A percentile compares a stretch with the other conserved stretches of the same genome.
Evolutionary conservation across 2,113 vertebrate species (phyloP).

Genomic region (Scopus umbretta): DNA sequence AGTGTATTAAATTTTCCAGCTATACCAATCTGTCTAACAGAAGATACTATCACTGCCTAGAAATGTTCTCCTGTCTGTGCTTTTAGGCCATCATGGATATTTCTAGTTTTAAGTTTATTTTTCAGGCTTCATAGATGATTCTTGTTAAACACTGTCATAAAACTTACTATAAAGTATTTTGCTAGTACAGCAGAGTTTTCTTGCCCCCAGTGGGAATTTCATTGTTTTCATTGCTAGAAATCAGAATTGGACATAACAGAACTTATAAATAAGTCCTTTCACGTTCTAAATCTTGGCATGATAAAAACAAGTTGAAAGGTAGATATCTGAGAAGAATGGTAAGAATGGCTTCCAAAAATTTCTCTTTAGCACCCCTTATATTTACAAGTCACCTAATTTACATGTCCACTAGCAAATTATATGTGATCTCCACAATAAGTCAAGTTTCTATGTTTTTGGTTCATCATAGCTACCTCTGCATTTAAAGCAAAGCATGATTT

Average conservation of each 20-base stretch:
- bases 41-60: neutral
- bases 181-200: neutral
- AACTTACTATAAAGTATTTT: neutral
- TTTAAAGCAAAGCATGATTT: neutral
- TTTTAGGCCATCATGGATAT: neutral
- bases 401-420: neutral
- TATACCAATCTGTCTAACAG: neutral
- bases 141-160: neutral
- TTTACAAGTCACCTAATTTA: neutral
- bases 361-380: neutral
- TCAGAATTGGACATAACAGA: neutral
- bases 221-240: neutral
- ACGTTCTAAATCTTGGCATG: neutral
- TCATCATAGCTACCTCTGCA: neutral
- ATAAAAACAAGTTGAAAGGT: neutral
- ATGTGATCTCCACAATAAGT: neutral
- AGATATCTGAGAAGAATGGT: neutral
- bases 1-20: neutral
- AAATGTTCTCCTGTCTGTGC: neutral
- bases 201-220: neutral
- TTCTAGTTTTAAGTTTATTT: neutral
- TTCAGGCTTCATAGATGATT: neutral
- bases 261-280: neutral
- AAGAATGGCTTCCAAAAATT: neutral
- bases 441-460: neutral